Evolutionary conservation across 2,797 vertebrate species (phyloP).

Genomic region (Catostomus latipinnis): DNA sequence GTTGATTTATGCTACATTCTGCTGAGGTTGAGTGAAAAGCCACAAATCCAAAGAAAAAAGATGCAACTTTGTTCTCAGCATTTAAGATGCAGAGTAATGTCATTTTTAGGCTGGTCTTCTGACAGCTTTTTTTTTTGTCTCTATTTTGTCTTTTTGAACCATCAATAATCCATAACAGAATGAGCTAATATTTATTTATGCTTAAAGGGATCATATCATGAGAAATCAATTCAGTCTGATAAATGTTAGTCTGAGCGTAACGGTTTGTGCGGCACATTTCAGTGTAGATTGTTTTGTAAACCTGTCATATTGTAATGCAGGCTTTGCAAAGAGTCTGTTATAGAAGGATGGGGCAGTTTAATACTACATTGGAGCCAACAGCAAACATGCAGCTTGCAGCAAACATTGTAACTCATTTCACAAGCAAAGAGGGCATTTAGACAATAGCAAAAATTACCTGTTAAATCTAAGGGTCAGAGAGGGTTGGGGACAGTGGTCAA

Average conservation of each 20-base stretch:
- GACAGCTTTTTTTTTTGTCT: not conserved
- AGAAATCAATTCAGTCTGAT: no score
- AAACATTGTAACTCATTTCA: not conserved
- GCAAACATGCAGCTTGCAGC: not conserved
- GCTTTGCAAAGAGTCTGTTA: not conserved
- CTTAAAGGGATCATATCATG: not conserved
- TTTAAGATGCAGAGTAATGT: constrained; percentile 18
- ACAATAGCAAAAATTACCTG: not conserved
- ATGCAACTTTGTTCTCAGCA: constrained; percentile 3
- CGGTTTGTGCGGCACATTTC: not conserved
- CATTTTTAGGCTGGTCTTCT: not conserved
- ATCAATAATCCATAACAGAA: not conserved
- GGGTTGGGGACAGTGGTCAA: not conserved
- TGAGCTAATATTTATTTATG: not conserved
- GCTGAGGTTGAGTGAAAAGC: constrained; percentile 13
- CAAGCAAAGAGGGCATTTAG: not conserved
- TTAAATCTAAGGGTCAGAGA: not conserved
- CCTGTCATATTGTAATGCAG: not conserved
- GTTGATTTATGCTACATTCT: constrained; percentile 21
- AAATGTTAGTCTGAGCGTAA: not conserved
- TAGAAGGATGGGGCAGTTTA: not conserved
- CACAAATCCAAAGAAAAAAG: not conserved
- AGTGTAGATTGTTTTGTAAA: not conserved
- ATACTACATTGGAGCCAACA: no score
- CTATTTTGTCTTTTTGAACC: not conserved